Evolutionary conservation across 2,797 vertebrate species (phyloP), one percentile per base, ranked within the genome.

Genomic region (Enteromius viviparus): DNA sequence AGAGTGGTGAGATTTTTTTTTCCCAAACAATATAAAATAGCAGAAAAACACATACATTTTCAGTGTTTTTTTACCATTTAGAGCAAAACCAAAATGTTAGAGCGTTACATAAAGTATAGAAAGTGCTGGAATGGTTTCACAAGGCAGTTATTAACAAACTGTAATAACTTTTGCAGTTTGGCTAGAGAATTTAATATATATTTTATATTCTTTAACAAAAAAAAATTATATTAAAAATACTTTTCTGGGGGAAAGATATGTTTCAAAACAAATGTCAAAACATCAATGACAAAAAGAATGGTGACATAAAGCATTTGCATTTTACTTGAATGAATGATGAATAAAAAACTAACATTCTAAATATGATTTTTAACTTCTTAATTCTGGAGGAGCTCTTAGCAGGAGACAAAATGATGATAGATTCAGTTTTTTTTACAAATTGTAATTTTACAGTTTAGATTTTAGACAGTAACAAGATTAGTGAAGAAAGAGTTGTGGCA

Each of bases 101-200:
- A 94, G 92, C 92, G 94, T 92, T 93, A 47, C 94, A 92, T 88
- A 94, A 94, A 94, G 93, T 95, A 93, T 94, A 94, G 83, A 94
- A 85, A 93, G 89, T 91, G 93, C 91, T 91, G 87, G 89, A 83
- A 84, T 85, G 80, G 89, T 91, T 87, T 92, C 90, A 91, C 86
- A 15, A 86, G 88, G 87, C 90, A 90, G 88, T 91, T 92, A 91
- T 87, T 89, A 90, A 80, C 26, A 70, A 76, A 60, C 23, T 68
- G 11, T 89, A 90, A 89, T 77, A 37, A 89, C 85, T 86, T 90
- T 93, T 92, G 85, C 78, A 53, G 64, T 70, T 88, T 76, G 89
- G 88, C 85, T 19, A 69, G 53, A 82, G 5, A 62, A 81, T 89
- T 89, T 78, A 85, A 90, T 92, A 82, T 89, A 87, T 87, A 65